Evolutionary conservation across 2,888 invertebrate species (phyloP).

Genomic region (Philereme vetulata): DNA sequence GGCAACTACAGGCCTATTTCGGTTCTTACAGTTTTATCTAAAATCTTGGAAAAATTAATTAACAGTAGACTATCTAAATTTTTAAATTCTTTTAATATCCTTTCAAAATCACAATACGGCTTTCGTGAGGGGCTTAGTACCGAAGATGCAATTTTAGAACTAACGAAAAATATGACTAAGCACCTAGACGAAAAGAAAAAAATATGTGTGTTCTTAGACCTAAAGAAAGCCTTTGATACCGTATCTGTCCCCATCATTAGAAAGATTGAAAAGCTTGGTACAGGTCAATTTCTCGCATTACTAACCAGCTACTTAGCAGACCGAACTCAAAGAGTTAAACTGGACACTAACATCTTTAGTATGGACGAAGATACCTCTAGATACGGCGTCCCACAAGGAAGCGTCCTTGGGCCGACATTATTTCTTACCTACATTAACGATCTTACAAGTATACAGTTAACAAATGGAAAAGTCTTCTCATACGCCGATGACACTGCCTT

Average conservation of each 20-base stretch:
- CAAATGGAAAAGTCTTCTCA: conserved; percentile 5
- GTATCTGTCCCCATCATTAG: too few species aligned
- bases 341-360: neutral
- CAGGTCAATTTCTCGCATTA: too few species aligned
- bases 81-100: neutral
- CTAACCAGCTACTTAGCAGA: neutral
- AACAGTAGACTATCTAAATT: neutral
- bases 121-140: conserved; percentile 1
- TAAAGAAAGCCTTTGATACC: neutral
- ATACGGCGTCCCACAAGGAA: neutral
- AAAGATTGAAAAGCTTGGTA: too few species aligned
- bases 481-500: neutral
- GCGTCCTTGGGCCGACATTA: neutral
- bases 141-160: neutral
- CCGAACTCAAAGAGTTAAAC: neutral
- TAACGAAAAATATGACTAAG: neutral
- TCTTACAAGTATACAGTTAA: too few species aligned
- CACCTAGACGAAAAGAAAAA: neutral
- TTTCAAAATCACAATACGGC: neutral
- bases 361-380: neutral
- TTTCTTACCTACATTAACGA: too few species aligned
- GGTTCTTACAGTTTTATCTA: too few species aligned
- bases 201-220: neutral
- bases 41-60: too few species aligned
- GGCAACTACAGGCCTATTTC: too few species aligned